A percentile compares a stretch with the other conserved stretches of the same genome.
Evolutionary conservation across 2,113 vertebrate genomes (phyloP).

Genomic region (Ceuthmochares aereus): DNA sequence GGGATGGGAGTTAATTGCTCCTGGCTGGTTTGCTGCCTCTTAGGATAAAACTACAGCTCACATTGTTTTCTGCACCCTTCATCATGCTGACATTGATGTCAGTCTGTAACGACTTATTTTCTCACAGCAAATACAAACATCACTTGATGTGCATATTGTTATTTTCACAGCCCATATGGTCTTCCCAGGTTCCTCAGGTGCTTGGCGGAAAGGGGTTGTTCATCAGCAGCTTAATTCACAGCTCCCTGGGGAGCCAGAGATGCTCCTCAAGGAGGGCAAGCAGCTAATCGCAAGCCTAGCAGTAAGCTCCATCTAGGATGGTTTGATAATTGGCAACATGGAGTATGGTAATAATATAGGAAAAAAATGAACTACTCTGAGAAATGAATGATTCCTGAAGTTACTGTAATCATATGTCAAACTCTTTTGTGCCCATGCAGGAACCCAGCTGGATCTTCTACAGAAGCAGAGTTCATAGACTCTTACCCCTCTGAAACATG

Average conservation of each 20-base stretch:
- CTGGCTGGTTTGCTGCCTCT: not conserved
- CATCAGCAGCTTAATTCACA: not conserved
- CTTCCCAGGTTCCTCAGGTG: constrained; percentile 40
- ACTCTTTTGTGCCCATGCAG: accelerated
- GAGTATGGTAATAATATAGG: not conserved
- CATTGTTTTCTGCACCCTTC: not conserved
- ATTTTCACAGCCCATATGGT: constrained; percentile 47
- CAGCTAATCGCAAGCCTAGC: not conserved
- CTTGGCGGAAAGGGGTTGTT: constrained; percentile 5
- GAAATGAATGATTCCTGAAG: not conserved
- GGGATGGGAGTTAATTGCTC: not conserved
- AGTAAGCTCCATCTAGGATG: not conserved
- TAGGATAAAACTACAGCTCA: not conserved
- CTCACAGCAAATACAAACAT: not conserved
- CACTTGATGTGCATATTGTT: not conserved
- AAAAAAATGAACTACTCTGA: not conserved
- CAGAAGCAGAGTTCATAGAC: not conserved
- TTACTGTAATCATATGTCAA: not conserved
- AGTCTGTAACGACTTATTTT: not conserved
- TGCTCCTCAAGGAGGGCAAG: not conserved
- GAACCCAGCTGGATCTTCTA: not conserved
- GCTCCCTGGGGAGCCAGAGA: not conserved
- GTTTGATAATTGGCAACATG: not conserved
- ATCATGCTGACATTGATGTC: not conserved
- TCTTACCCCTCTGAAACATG: not conserved